Conservation (phyloP, 2,797 vertebrate genomes). For the Oryzias dopingdopingensis region DNA sequence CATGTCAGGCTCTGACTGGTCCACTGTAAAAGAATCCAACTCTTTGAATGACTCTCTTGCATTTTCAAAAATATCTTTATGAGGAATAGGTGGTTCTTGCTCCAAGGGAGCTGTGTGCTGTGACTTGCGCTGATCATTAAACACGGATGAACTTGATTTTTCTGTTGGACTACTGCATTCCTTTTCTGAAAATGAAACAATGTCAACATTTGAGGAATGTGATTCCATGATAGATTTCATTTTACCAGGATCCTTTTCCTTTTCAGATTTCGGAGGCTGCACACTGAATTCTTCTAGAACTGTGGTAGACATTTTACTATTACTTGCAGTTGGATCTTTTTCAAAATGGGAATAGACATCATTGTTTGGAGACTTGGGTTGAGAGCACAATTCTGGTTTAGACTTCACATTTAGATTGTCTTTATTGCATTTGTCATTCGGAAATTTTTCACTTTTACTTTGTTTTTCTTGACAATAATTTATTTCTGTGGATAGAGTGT, state of each 20-base stretch:
- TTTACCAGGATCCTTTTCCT: not conserved
- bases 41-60: constrained; percentile 38
- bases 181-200: constrained; percentile 10
- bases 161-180: constrained; percentile 20
- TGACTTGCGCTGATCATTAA: constrained; percentile 12
- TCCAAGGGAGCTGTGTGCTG: constrained; percentile 7
- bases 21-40: constrained; percentile 11
- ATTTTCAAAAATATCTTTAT: constrained; percentile 38
- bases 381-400: constrained; percentile 5
- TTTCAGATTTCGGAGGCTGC: not conserved
- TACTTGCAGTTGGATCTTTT: constrained; percentile 9
- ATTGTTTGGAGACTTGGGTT: constrained; percentile 9
- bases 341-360: constrained; percentile 9
- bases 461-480: constrained; percentile 16
- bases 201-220: constrained; percentile 6
- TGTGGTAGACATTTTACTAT: not conserved
- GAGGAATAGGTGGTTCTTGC: constrained; percentile 12
- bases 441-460: constrained; percentile 4
- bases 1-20: constrained; percentile 11
- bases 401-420: not conserved
- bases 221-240: constrained; percentile 3
- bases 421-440: not conserved
- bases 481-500: constrained; percentile 6
- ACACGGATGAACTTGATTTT: constrained; percentile 4
- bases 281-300: not conserved